Conservation (phyloP, 2,113 vertebrate species). For the Corythornis vintsioides region DNA sequence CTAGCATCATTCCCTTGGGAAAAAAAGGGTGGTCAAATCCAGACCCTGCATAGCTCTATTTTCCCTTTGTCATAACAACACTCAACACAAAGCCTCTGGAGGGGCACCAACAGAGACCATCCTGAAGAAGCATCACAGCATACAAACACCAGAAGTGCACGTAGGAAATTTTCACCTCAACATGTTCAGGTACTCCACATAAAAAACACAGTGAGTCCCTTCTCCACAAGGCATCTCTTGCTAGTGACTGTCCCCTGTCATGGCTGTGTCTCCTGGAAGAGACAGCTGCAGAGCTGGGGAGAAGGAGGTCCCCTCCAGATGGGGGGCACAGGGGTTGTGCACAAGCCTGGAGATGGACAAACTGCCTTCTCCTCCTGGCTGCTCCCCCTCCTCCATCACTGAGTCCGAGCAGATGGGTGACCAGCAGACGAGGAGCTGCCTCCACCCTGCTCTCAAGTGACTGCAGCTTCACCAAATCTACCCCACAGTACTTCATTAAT, state of each 20-base stretch:
- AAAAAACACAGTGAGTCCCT: background rate
- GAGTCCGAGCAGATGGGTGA: accelerated
- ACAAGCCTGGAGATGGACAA: background rate
- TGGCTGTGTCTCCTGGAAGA: accelerated
- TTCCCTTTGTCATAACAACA: background rate
- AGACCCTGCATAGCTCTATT: background rate
- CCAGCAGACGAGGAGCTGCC: background rate
- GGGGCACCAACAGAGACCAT: background rate
- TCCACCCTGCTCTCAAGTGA: background rate
- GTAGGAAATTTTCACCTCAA: background rate
- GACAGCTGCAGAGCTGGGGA: background rate
- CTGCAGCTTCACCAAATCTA: background rate
- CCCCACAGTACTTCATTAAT: background rate
- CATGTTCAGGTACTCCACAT: background rate
- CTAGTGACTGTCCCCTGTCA: accelerated
- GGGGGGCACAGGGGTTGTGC: background rate
- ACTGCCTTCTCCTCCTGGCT: background rate
- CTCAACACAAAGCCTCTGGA: background rate
- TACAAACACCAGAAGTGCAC: background rate
- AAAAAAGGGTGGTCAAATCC: background rate
- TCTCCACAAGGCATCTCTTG: background rate
- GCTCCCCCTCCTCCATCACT: accelerated
- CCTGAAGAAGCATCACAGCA: background rate
- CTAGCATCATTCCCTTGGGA: background rate
- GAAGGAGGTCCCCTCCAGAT: background rate